These are phyloP conservation scores for Gallinago undulata DNA, from an alignment of 2,113 vertebrate genomes.

Conservation along the genomic window DNA sequence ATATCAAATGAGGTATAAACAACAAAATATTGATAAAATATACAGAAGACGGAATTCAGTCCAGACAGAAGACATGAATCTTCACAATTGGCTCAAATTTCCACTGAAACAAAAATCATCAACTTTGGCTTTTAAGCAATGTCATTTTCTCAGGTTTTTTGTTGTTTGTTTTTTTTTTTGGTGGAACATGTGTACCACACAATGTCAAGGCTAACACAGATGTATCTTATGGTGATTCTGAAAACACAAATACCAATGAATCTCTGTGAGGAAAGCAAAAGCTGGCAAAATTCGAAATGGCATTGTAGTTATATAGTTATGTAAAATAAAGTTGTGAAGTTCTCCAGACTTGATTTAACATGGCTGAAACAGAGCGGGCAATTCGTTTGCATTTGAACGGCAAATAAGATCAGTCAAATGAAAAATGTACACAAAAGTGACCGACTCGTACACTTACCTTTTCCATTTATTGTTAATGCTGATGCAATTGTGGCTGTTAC, in stretches of 20 bases:
- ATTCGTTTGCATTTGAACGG: not conserved
- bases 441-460: conserved; percentile 74
- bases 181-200: not conserved
- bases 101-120: not conserved
- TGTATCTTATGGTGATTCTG: not conserved
- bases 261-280: not conserved
- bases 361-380: not conserved
- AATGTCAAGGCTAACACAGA: not conserved
- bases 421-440: not conserved
- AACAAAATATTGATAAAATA: conserved; percentile 44
- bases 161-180: no score
- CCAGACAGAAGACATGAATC: not conserved
- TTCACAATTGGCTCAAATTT: not conserved
- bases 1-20: not conserved
- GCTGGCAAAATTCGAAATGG: not conserved
- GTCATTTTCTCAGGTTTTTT: not conserved
- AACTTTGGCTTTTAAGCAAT: not conserved
- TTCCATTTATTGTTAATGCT: conserved; percentile 81
- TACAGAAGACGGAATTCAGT: not conserved
- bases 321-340: not conserved
- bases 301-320: not conserved
- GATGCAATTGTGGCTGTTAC: conserved; percentile 82
- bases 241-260: conserved; percentile 9
- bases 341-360: not conserved
- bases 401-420: not conserved